A percentile compares a stretch with the other conserved stretches of the same genome.
These are phyloP conservation scores for Opisthograptis luteolata DNA, from an alignment of 2,888 invertebrate species.

Conservation along the genomic window DNA sequence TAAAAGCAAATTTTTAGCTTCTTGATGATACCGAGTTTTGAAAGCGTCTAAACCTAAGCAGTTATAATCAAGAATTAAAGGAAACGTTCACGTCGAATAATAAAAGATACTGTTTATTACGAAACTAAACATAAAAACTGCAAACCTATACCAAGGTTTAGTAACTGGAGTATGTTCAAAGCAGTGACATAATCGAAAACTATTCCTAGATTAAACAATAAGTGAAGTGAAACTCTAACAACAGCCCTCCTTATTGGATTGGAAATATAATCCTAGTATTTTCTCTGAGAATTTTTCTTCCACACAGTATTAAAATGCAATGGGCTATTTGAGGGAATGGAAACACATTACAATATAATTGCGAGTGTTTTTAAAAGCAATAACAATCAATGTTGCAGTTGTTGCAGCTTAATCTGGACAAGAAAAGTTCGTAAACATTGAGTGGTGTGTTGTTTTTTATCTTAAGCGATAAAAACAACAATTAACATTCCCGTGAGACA, in stretches of 20 bases:
- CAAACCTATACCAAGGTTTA: conserved; percentile 6
- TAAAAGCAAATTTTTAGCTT: too few species aligned
- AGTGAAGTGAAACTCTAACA: conserved; percentile 43
- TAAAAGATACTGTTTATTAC: conserved; percentile 1
- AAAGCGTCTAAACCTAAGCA: too few species aligned
- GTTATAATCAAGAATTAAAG: too few species aligned
- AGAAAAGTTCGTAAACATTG: conserved; percentile 16
- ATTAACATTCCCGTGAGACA: too few species aligned
- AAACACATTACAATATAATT: conserved; percentile 65
- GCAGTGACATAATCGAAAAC: conserved; percentile 26
- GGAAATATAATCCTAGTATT: conserved; percentile 50
- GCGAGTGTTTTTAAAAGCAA: conserved; percentile 57
- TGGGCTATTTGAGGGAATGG: conserved; percentile 62
- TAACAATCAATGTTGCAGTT: conserved; percentile 44
- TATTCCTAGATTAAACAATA: conserved; percentile 47
- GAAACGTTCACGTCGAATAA: background rate
- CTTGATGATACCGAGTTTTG: too few species aligned
- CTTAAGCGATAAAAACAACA: background rate
- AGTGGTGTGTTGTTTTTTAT: conserved; percentile 3
- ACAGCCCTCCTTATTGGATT: conserved; percentile 42
- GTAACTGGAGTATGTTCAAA: conserved; percentile 12
- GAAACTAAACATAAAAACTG: conserved; percentile 6
- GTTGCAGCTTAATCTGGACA: conserved; percentile 31
- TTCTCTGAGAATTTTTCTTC: conserved; percentile 55
- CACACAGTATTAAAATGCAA: conserved; percentile 61